Conservation (phyloP, 2,888 invertebrate genomes). For the Diarsia mendica region DNA sequence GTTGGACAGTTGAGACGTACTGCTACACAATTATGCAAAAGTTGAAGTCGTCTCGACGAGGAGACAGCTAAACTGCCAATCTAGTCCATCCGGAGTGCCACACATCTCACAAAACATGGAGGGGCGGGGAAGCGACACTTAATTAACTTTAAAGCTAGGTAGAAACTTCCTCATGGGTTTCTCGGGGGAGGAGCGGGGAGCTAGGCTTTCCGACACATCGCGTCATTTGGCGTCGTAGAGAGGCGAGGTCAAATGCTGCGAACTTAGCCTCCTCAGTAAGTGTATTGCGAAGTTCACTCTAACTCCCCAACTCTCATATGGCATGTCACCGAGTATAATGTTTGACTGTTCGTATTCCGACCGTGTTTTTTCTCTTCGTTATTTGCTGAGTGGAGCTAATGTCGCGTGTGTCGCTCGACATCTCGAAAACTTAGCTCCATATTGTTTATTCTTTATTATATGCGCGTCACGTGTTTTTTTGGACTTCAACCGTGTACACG, state of each 20-base stretch:
- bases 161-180: constrained; percentile 74
- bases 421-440: constrained; percentile 65
- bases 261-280: constrained; percentile 77
- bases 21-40: constrained; percentile 63
- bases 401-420: constrained; percentile 63
- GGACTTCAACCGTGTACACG: too few species aligned
- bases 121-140: constrained; percentile 76
- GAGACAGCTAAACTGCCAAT: constrained; percentile 74
- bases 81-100: constrained; percentile 72
- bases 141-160: constrained; percentile 86
- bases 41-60: constrained; percentile 67
- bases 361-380: constrained; percentile 68
- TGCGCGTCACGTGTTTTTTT: constrained; percentile 44
- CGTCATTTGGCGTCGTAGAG: constrained; percentile 75
- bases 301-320: constrained; percentile 71
- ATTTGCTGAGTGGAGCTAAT: constrained; percentile 66
- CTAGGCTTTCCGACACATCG: constrained; percentile 73
- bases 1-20: constrained; percentile 57
- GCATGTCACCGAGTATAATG: constrained; percentile 65
- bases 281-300: constrained; percentile 80
- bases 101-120: constrained; percentile 77
- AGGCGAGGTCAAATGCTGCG: constrained; percentile 76
- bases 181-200: constrained; percentile 55
- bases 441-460: constrained; percentile 71
- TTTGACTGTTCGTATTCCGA: constrained; percentile 66